Base-by-base conservation (phyloP, 2,888 invertebrate species). In the Deroplatys truncata region DNA sequence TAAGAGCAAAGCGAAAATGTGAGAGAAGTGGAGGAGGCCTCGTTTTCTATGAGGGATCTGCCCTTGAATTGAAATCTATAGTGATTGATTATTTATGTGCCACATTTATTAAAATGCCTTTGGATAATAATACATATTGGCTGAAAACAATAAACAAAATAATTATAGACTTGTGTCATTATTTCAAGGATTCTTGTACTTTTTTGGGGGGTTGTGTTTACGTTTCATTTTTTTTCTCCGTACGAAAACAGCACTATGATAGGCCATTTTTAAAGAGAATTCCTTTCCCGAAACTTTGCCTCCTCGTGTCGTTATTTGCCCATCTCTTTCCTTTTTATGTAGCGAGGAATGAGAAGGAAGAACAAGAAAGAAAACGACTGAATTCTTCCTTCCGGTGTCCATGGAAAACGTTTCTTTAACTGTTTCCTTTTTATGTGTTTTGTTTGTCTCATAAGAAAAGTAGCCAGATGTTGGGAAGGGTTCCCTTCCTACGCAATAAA, bases 341-440 rank as follows among this genome's bases (percentile, higher is more conserved):
- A 35, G 43, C 31, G 31, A 43, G 43, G 28, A 84, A 31, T 25
- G 31, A 43, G 83, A 82, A 82, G 28, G 49, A 43, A 85, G 25
- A 86, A 31, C 28, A 25, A 28, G 82, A 83, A 82, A 82, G 29
- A 43, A 83, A 87, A 83, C 43, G 43, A 82, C 83, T 83, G 87
- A 87, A 87, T 87, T 87, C 87, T 87, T 87, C 87, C 83, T 87
- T 87, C 87, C 87, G 31, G 83, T 89, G 87, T 87, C 87, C 87
- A 72, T 82, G 56, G 43, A 87, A 72, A 87, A 87, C 43, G 87
- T 83, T 86, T 87, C 87, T 89, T 89, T 89, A 89, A 89, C 89
- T 28, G 86, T 87, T 89, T 89, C 56, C 86, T 83, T 84, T 86
- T 86, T 83, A 83, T 87, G 84, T 88, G 29, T 84, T 88, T 49